Base-by-base conservation (phyloP, 2,797 vertebrate species). In the Lagorchestes hirsutus region DNA sequence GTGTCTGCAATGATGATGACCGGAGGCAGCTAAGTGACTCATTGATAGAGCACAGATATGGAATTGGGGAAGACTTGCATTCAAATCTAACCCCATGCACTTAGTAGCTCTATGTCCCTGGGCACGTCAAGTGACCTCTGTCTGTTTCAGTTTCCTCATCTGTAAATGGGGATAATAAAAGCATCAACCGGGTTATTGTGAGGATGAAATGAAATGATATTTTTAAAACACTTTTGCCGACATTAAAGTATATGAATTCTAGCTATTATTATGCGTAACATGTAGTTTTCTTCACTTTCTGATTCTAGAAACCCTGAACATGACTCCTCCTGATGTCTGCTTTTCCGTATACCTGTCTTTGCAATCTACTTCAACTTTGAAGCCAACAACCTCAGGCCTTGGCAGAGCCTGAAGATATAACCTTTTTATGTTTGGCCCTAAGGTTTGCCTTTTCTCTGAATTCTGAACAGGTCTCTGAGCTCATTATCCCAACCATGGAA, bases 401-500 rank as follows among this genome's bases (percentile, higher is more conserved):
- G 24, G 40, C 27, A 92, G 92, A 46, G 28, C 87, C 46, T 27
- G 40, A 57, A 87, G 40, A 59, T 52, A 40, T 12, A 92, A 14
- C 46, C 27, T 58, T 55, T 54, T 54, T 59, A 29, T 52, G 16
- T 54, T 40, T 34, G 31, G 29, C 1, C 34, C 62, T 90, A 93
- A 95, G n/a, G 57, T 40, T 92, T 18, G n/a, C 56, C 34, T 0
- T 98, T 90, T 93, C 55, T 97, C 4, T 40, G 0, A 62, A 34
- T 14, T 96, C 93, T 67, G 10, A 92, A 95, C 95, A 99, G 99
- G 99, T 99, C 50, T 99, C 99, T 93, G 99, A 99, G 96, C 99
- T 99, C 82, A 99, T 99, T 95, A 99, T 99, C 95, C 99, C 99
- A 62, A 99, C 99, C 2, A 98, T 98, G 98, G 99, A 99, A 98